Conservation (phyloP, 2,797 vertebrate genomes). For the Silurus lanzhouensis region DNA sequence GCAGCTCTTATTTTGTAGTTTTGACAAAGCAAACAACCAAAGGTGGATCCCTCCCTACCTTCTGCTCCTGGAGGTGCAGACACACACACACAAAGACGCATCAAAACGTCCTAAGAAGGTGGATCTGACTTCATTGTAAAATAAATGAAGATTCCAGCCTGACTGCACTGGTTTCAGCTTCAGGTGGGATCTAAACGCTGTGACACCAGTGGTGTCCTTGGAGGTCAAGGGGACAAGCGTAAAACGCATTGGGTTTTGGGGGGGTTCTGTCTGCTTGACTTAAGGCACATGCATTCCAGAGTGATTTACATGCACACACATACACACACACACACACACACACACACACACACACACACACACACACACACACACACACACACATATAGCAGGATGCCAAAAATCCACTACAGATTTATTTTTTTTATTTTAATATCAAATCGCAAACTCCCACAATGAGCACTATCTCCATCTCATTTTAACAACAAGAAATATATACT, state of each 20-base stretch:
- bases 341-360: slow-evolving; percentile 12
- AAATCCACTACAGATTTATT: not conserved
- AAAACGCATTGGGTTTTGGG: not conserved
- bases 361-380: slow-evolving; percentile 18
- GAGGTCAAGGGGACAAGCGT: slow-evolving; percentile 58
- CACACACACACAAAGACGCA: slow-evolving; percentile 50
- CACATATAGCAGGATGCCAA: not conserved
- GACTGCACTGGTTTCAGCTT: slow-evolving; percentile 69
- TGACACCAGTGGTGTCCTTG: slow-evolving; percentile 39
- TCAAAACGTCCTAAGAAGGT: slow-evolving; percentile 62
- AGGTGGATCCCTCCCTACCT: slow-evolving; percentile 41
- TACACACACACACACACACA: slow-evolving; percentile 14
- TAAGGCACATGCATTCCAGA: slow-evolving; percentile 31
- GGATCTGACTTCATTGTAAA: slow-evolving; percentile 65
- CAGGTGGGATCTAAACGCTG: slow-evolving; percentile 64
- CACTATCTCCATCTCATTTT: not conserved
- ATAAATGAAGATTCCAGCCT: slow-evolving; percentile 68
- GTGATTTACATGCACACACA: slow-evolving; percentile 34
- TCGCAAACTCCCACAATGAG: not conserved
- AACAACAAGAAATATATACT: not conserved
- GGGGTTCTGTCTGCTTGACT: slow-evolving; percentile 39
- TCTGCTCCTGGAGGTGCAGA: slow-evolving; percentile 37
- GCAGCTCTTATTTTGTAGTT: slow-evolving; percentile 32
- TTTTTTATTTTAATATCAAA: not conserved
- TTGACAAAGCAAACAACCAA: slow-evolving; percentile 61